Percentiles rank a stretch among this genome's conserved stretches.
Conservation (phyloP, 2,888 invertebrate species). For the Oithona nana region DNA sequence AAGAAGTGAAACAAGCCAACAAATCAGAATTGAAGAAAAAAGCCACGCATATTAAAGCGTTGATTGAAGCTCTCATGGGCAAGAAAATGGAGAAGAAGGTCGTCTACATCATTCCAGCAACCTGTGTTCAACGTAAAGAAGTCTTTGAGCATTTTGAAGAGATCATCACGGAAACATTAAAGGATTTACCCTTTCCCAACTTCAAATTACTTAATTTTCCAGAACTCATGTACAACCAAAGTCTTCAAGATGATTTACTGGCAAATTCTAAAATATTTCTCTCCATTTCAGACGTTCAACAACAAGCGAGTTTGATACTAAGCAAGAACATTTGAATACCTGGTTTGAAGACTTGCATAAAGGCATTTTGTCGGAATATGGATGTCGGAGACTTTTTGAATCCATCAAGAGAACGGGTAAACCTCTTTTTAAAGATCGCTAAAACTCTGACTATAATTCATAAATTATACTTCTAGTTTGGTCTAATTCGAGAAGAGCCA, state of each 20-base stretch:
- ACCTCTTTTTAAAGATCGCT: not conserved
- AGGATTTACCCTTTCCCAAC: not conserved
- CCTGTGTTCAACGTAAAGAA: not conserved
- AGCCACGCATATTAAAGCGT: not conserved
- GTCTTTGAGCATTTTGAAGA: slow-evolving; percentile 1
- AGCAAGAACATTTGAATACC: not conserved
- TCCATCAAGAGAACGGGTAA: not conserved
- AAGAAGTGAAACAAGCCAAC: not conserved
- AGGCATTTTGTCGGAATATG: not conserved
- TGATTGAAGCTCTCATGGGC: not conserved
- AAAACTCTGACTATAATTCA: not conserved
- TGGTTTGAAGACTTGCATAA: not conserved
- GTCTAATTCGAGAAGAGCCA: not conserved
- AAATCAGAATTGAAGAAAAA: not conserved
- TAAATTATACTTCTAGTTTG: not conserved
- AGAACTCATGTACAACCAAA: not conserved
- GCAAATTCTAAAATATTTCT: too few species aligned
- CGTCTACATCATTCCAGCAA: not conserved
- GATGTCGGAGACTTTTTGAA: not conserved
- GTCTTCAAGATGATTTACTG: too few species aligned
- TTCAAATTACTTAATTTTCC: not conserved
- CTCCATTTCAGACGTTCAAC: not conserved
- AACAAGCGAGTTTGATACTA: not conserved
- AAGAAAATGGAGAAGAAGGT: not conserved
- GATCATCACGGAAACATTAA: not conserved